A percentile compares a stretch with the other conserved stretches of the same genome.
These are phyloP conservation scores for Heterodera carotae DNA, from an alignment of 1,140 invertebrate genomes.

Conservation along the genomic window DNA sequence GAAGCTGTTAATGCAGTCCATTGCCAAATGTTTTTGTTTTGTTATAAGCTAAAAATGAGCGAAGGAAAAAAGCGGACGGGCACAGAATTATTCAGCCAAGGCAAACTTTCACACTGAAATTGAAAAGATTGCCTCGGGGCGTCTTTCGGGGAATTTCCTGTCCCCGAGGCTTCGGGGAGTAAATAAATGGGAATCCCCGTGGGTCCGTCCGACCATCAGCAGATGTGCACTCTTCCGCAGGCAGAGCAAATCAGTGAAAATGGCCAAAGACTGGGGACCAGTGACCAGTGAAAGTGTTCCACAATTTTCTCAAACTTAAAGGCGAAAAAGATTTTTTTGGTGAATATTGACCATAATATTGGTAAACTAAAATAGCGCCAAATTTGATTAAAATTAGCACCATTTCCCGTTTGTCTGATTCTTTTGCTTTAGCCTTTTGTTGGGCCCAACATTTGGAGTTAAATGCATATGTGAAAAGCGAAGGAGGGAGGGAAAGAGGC, in stretches of 20 bases:
- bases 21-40: conserved; percentile 20
- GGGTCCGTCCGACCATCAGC: neutral
- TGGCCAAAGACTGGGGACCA: too few species aligned
- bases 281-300: too few species aligned
- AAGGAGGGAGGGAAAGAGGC: too few species aligned
- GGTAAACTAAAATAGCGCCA: too few species aligned
- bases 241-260: too few species aligned
- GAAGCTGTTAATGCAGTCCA: conserved; percentile 61
- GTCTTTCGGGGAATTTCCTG: neutral
- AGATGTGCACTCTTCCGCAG: neutral
- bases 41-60: neutral
- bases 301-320: too few species aligned
- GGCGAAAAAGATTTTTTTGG: too few species aligned
- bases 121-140: neutral
- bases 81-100: neutral
- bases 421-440: too few species aligned
- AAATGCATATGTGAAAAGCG: neutral
- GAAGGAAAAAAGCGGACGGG: neutral
- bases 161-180: neutral
- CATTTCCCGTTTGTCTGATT: too few species aligned
- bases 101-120: neutral
- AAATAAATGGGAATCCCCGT: conserved; percentile 5
- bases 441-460: too few species aligned
- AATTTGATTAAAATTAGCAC: too few species aligned
- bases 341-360: too few species aligned